A percentile compares a stretch with the other conserved stretches of the same genome.
phyloP scores from a whole-genome alignment of 2,888 invertebrate genomes.

The Exocentrus adspersus region DNA sequence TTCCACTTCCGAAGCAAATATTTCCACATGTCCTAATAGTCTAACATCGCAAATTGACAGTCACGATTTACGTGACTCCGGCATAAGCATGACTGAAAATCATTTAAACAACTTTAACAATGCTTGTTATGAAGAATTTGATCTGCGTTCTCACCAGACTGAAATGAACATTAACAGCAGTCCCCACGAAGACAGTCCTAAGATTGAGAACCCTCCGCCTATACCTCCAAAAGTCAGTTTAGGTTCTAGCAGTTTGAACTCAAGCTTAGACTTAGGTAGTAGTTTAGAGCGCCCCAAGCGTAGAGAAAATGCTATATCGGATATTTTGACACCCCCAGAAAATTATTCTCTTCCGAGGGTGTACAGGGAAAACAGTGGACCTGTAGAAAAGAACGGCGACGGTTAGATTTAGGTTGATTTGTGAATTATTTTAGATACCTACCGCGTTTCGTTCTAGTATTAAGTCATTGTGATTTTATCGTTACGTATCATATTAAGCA shows the following conservation, averaged over 20 bases:
- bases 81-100: conserved; percentile 62
- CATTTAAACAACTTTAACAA: conserved; percentile 62
- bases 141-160: conserved; percentile 57
- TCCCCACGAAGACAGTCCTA: conserved; percentile 56
- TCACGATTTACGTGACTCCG: conserved; percentile 68
- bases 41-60: conserved; percentile 49
- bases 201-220: conserved; percentile 60
- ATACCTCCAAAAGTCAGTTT: conserved; percentile 57
- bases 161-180: conserved; percentile 60
- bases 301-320: conserved; percentile 35
- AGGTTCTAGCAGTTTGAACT: conserved; percentile 50
- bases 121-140: conserved; percentile 62
- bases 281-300: conserved; percentile 49
- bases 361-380: conserved; percentile 50
- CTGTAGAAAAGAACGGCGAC: conserved; percentile 13
- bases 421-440: conserved; percentile 31
- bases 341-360: conserved; percentile 61
- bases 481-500: conserved; percentile 8
- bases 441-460: conserved; percentile 31
- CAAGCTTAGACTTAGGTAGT: conserved; percentile 54
- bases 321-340: conserved; percentile 52
- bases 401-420: conserved; percentile 17
- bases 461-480: conserved; percentile 20
- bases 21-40: conserved; percentile 52
- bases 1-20: conserved; percentile 51